Percentiles rank a stretch among this genome's conserved stretches.
Conservation (phyloP, 2,888 invertebrate genomes). For the Chloromyia formosa region DNA sequence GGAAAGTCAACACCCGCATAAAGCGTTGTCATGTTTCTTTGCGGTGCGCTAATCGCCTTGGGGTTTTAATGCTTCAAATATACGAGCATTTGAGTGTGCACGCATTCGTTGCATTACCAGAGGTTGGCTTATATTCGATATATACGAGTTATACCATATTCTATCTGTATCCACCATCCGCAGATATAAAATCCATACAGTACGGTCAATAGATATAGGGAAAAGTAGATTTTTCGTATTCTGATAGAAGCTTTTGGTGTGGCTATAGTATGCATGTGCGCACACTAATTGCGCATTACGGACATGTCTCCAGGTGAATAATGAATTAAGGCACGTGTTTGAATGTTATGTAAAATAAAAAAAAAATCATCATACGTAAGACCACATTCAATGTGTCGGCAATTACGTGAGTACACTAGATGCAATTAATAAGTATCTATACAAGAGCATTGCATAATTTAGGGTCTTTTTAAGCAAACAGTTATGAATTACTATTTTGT, state of each 20-base stretch:
- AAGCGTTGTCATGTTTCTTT: conserved; percentile 4
- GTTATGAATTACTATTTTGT: too few species aligned
- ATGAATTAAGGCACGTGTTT: conserved; percentile 41
- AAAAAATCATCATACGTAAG: neutral
- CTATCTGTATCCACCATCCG: too few species aligned
- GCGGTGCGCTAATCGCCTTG: neutral
- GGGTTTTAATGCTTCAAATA: neutral
- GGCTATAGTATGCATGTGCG: conserved; percentile 7
- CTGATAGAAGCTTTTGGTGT: conserved; percentile 19
- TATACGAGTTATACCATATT: neutral
- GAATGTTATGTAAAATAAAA: conserved; percentile 27
- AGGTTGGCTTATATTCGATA: neutral
- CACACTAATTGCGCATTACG: conserved; percentile 39
- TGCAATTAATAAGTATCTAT: conserved; percentile 1
- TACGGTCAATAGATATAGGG: neutral
- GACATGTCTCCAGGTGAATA: conserved; percentile 41
- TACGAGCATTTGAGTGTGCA: neutral
- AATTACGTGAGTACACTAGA: neutral
- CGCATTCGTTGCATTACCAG: neutral
- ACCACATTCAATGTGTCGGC: neutral
- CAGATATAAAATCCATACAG: too few species aligned
- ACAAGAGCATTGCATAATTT: too few species aligned
- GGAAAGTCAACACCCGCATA: conserved; percentile 40
- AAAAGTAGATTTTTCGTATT: conserved; percentile 20
- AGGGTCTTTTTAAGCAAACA: too few species aligned